Conservation (phyloP, 2,888 invertebrate genomes). For the Ferrisia virgata region DNA sequence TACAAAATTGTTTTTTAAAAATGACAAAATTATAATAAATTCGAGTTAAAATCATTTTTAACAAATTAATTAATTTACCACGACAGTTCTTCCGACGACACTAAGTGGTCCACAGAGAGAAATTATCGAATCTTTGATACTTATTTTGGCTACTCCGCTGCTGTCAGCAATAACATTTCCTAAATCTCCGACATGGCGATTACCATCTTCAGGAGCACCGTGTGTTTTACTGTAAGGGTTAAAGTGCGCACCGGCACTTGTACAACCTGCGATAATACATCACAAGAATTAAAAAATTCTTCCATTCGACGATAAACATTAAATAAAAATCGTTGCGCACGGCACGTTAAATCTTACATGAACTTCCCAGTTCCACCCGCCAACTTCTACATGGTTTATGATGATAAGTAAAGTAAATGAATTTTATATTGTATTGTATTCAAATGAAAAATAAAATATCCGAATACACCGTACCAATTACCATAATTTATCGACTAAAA, state of each 20-base stretch:
- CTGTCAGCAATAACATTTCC: constrained; percentile 72
- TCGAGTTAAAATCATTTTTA: not conserved
- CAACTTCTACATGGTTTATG: not conserved
- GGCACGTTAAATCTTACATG: not conserved
- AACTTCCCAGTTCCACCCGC: not conserved
- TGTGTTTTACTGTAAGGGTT: constrained; percentile 80
- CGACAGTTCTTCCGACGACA: constrained; percentile 64
- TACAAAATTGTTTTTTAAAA: no score
- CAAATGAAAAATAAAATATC: not conserved
- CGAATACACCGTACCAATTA: not conserved
- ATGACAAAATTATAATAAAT: not conserved
- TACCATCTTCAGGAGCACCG: constrained; percentile 70
- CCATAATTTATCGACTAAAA: not conserved
- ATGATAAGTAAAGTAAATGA: not conserved
- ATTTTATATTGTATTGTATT: constrained; percentile 15
- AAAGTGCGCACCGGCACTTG: constrained; percentile 91
- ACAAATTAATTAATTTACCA: constrained; percentile 48
- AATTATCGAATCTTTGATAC: constrained; percentile 63
- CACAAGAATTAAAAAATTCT: not conserved
- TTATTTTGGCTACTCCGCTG: constrained; percentile 65
- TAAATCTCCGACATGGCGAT: constrained; percentile 86
- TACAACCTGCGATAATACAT: constrained; percentile 61
- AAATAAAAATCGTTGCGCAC: not conserved
- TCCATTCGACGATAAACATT: not conserved
- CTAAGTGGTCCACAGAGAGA: constrained; percentile 68